A percentile compares a stretch with the other conserved stretches of the same genome.
Conservation (phyloP, 2,113 vertebrate genomes). For the Chitala chitala region DNA sequence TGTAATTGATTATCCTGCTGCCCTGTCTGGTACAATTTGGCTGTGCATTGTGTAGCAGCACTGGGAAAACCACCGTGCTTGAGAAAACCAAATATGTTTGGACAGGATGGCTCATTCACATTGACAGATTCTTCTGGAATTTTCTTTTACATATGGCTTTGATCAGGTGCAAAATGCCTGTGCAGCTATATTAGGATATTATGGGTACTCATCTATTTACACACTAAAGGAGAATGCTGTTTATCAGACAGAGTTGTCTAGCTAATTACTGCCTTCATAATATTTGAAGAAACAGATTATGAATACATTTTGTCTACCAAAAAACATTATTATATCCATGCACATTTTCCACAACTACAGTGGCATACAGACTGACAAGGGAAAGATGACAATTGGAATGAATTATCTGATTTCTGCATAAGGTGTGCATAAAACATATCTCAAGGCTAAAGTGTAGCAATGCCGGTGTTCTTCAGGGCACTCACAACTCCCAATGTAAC, state of each 20-base stretch:
- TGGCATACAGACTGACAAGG: too few relatives aligned
- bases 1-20: constrained; percentile 28
- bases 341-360: too few relatives aligned
- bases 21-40: constrained; percentile 31
- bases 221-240: background rate
- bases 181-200: constrained; percentile 5
- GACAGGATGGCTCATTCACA: constrained; percentile 23
- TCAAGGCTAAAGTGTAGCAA: too few relatives aligned
- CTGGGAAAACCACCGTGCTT: constrained; percentile 14
- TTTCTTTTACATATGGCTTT: background rate
- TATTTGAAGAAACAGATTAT: background rate
- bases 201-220: background rate
- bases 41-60: constrained; percentile 1
- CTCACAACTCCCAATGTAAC: too few relatives aligned
- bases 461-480: too few relatives aligned
- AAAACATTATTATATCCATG: too few relatives aligned
- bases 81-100: constrained; percentile 13
- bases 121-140: constrained; percentile 18
- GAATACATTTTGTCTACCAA: background rate
- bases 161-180: background rate
- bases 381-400: too few relatives aligned
- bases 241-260: constrained; percentile 12
- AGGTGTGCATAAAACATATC: too few relatives aligned
- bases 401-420: too few relatives aligned
- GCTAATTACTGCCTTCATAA: background rate